These are phyloP conservation scores for Notospermus geniculatus DNA, from an alignment of 1,140 invertebrate genomes.

Conservation along the genomic window DNA sequence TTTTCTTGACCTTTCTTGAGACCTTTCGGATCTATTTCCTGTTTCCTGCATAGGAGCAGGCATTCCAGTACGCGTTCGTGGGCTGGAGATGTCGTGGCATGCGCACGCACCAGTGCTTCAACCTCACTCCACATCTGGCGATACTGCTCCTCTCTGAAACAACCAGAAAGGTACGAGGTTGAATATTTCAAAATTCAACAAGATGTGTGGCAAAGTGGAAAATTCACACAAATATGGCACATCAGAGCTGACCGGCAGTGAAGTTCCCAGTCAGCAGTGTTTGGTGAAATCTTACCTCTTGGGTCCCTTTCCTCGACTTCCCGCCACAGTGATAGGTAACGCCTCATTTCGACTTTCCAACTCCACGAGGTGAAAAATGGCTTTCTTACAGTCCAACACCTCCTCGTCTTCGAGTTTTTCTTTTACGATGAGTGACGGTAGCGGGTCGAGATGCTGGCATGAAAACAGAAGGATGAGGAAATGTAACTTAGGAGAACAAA, in stretches of 20 bases:
- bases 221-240: no score
- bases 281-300: conserved; percentile 56
- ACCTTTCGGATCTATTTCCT: conserved; percentile 46
- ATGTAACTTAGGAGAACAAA: no score
- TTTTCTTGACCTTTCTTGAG: conserved; percentile 47
- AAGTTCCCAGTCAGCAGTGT: background rate
- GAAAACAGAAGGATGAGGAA: no score
- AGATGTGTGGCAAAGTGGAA: no score
- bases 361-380: conserved; percentile 77
- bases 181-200: background rate
- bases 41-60: conserved; percentile 73
- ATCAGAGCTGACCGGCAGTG: no score
- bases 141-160: conserved; percentile 80
- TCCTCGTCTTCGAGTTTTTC: conserved; percentile 82
- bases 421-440: conserved; percentile 76
- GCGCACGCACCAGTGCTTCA: conserved; percentile 77
- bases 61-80: conserved; percentile 81
- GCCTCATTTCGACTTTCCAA: conserved; percentile 82
- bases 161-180: conserved; percentile 41
- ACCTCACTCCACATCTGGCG: conserved; percentile 84
- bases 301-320: conserved; percentile 58
- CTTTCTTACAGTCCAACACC: conserved; percentile 81
- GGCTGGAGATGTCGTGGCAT: conserved; percentile 65
- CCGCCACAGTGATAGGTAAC: conserved; percentile 65
- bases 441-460: conserved; percentile 74